These are phyloP conservation scores for Semicossyphus pulcher DNA, from an alignment of 2,113 vertebrate genomes.

Conservation along the genomic window DNA sequence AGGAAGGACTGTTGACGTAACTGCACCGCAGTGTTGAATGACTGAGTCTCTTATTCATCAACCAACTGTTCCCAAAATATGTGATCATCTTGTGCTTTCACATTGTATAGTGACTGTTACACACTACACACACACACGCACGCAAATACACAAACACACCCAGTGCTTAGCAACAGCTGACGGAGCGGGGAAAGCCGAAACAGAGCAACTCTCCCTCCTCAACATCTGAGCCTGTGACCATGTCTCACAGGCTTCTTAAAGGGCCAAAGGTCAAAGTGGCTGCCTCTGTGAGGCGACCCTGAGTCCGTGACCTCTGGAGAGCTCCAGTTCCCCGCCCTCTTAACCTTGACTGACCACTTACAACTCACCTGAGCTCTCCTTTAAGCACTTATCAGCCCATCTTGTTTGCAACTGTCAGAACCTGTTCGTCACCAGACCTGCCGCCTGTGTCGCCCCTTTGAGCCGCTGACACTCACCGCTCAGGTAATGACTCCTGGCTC, in stretches of 20 bases:
- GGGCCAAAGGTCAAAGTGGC: conserved; percentile 67
- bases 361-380: conserved; percentile 55
- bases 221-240: conserved; percentile 32
- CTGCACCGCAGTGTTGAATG: conserved; percentile 12
- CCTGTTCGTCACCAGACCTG: conserved; percentile 54
- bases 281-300: conserved; percentile 22
- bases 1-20: conserved; percentile 49
- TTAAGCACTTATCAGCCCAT: conserved; percentile 48
- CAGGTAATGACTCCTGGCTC: conserved; percentile 52
- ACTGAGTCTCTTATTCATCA: conserved; percentile 66
- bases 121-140: background rate
- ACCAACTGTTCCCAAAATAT: conserved; percentile 47
- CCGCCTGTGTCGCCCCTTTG: conserved; percentile 32
- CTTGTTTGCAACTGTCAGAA: conserved; percentile 71
- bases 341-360: conserved; percentile 76
- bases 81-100: conserved; percentile 51
- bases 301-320: conserved; percentile 50
- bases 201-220: conserved; percentile 28
- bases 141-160: conserved; percentile 30
- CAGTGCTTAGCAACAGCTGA: conserved; percentile 54
- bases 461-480: conserved; percentile 27
- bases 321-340: conserved; percentile 44
- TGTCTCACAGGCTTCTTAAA: conserved; percentile 29
- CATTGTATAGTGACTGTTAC: conserved; percentile 33
- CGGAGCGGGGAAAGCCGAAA: background rate